Conservation (phyloP, 2,113 vertebrate genomes). For the Micronisus gabar region DNA sequence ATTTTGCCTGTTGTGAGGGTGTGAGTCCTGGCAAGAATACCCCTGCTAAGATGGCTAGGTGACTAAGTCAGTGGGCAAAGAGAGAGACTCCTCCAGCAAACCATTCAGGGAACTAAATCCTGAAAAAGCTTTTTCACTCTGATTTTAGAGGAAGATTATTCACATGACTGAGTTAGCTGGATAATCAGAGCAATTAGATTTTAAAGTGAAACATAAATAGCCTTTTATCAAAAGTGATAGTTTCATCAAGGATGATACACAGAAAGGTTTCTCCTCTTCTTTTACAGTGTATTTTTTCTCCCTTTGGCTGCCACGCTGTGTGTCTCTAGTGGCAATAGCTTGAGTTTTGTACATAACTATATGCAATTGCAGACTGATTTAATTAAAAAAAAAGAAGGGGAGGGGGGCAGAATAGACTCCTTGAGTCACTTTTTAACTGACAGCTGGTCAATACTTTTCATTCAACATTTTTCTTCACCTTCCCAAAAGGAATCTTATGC, state of each 20-base stretch:
- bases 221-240: background rate
- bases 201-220: background rate
- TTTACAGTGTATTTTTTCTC: background rate
- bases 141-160: background rate
- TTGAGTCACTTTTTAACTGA: background rate
- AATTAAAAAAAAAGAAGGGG: background rate
- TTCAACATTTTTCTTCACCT: background rate
- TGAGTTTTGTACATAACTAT: background rate
- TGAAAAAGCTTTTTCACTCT: background rate
- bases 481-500: background rate
- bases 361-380: background rate
- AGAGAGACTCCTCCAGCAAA: background rate
- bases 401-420: rapidly evolving
- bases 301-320: background rate
- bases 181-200: background rate
- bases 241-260: background rate
- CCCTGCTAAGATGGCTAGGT: background rate
- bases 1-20: background rate
- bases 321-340: background rate
- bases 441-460: background rate
- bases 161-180: background rate
- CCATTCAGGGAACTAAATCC: background rate
- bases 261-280: background rate
- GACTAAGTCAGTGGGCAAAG: background rate
- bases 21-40: background rate